Evolutionary conservation across 2,797 vertebrate species (phyloP).

Genomic region (Anabacerthia variegaticeps): DNA sequence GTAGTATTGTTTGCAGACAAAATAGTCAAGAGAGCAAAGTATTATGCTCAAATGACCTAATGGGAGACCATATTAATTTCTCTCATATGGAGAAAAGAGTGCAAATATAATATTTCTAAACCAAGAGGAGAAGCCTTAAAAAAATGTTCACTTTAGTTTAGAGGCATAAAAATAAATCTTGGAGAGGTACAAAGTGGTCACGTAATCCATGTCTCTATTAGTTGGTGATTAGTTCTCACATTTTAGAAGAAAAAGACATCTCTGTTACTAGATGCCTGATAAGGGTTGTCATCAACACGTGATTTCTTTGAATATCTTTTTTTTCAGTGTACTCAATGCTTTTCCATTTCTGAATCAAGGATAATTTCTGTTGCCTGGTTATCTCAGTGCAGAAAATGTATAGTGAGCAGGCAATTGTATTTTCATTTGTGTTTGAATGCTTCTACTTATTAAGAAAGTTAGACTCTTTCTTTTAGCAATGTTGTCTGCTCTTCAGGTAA

Average conservation of each 20-base stretch:
- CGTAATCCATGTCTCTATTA: not conserved
- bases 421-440: not conserved
- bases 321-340: not conserved
- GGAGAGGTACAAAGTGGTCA: not conserved
- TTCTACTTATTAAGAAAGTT: not conserved
- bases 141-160: not conserved
- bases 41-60: not conserved
- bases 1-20: not conserved
- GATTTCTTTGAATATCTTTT: not conserved
- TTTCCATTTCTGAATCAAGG: not conserved
- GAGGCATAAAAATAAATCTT: not conserved
- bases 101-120: not conserved
- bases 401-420: not conserved
- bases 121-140: not conserved
- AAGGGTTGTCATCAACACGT: not conserved
- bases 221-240: not conserved
- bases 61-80: not conserved
- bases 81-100: not conserved
- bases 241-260: not conserved
- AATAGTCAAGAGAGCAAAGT: not conserved
- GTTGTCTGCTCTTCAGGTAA: not conserved
- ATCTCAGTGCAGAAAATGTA: not conserved
- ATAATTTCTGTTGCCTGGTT: not conserved
- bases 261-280: not conserved
- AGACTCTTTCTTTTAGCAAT: not conserved